phyloP scores from a whole-genome alignment of 1,140 invertebrate species.

The Megathymus violae region DNA sequence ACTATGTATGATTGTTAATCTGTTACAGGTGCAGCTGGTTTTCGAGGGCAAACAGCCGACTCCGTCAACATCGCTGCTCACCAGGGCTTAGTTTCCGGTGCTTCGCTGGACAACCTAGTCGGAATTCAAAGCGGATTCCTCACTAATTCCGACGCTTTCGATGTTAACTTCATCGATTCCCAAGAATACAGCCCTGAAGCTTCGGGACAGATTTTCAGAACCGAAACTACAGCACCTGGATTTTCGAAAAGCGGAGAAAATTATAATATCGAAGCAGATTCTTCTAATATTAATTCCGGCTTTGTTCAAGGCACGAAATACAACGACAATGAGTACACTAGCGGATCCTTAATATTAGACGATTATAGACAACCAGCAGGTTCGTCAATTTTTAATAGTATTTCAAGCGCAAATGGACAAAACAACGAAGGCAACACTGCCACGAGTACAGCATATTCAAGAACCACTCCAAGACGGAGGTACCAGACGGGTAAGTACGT shows the following conservation, averaged over 20 bases:
- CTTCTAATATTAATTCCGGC: constrained; percentile 46
- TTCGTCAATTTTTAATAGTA: constrained; percentile 27
- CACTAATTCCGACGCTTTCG: constrained; percentile 56
- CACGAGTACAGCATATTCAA: constrained; percentile 24
- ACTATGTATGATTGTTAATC: constrained; percentile 31
- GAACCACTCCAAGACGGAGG: constrained; percentile 20
- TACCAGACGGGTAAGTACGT: constrained; percentile 33
- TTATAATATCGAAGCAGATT: constrained; percentile 41
- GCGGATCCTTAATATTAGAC: constrained; percentile 71
- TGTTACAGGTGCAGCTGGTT: constrained; percentile 72
- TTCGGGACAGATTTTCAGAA: constrained; percentile 17
- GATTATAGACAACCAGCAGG: constrained; percentile 61
- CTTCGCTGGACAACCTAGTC: constrained; percentile 72
- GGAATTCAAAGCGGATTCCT: constrained; percentile 76
- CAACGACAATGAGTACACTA: constrained; percentile 60
- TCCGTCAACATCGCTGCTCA: constrained; percentile 79
- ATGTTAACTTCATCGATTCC: constrained; percentile 67
- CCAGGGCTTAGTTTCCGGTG: constrained; percentile 75
- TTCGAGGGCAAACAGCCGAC: constrained; percentile 77
- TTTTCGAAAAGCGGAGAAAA: constrained; percentile 40
- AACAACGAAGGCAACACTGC: constrained; percentile 11
- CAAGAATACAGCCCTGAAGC: constrained; percentile 53
- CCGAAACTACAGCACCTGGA: constrained; percentile 24
- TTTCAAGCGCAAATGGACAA: constrained; percentile 11
- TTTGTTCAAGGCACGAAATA: constrained; percentile 60